phyloP scores from a whole-genome alignment of 2,797 vertebrate genomes.

The Masticophis lateralis region DNA sequence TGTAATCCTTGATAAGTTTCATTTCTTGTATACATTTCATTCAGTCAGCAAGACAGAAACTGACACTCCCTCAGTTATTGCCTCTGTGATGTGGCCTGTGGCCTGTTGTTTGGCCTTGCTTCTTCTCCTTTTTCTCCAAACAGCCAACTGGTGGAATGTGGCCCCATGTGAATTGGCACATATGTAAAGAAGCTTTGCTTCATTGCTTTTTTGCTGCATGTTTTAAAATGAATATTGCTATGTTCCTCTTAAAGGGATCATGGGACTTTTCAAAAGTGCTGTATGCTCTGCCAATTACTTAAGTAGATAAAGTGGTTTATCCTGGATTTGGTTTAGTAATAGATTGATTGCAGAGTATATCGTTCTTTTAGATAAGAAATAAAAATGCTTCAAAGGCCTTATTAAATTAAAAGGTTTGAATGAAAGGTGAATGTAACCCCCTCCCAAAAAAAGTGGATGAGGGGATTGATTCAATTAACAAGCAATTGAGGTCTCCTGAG shows the following conservation, averaged over 20 bases:
- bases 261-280: constrained; percentile 32
- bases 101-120: background rate
- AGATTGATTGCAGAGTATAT: constrained; percentile 36
- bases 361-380: constrained; percentile 31
- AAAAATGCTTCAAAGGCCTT: constrained; percentile 33
- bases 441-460: background rate
- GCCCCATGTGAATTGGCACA: background rate
- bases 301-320: constrained; percentile 17
- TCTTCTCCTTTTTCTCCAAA: background rate
- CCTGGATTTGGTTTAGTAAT: constrained; percentile 7
- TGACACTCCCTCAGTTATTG: background rate
- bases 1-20: background rate
- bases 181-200: background rate
- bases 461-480: constrained; percentile 14
- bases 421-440: constrained; percentile 14
- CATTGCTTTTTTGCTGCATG: background rate
- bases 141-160: background rate
- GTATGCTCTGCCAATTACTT: constrained; percentile 21
- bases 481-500: constrained; percentile 29
- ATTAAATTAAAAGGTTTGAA: constrained; percentile 30
- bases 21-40: background rate
- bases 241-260: background rate
- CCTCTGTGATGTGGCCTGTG: background rate
- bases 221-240: constrained; percentile 6
- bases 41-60: background rate